Base-by-base conservation (phyloP, 2,113 vertebrate species). In the Agapornis roseicollis region DNA sequence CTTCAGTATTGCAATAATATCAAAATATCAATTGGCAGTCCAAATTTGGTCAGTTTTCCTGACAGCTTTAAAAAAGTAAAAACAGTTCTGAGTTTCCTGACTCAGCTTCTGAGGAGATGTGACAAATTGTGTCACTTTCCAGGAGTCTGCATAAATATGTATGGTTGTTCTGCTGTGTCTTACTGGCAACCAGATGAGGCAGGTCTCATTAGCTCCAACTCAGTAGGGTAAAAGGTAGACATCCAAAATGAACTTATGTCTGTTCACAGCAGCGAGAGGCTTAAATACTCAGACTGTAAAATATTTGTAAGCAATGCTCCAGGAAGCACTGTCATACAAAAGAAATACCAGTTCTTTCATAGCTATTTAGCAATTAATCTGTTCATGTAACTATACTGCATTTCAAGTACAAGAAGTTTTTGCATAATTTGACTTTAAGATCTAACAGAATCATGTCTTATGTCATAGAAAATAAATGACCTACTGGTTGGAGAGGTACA, bases 101-200 rank as follows among this genome's bases (percentile, higher is more conserved):
- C 28, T 49, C 8, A 33, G 23, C 24, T 93, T 88, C 61, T 92
- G 61, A 86, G 49, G 37, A 63, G 42, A 89, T 85, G 42, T 64
- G 68, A 85, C 42, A 90, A 93, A 89, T 29, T 70, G 27, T 77
- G 71, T 47, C 35, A 39, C 33, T 93, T 91, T 97, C 55, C 80
- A 78, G 29, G 33, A 85, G 63, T 17, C 46, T 68, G 42, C 74
- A 83, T 96, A 94, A 88, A 96, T 93, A 94, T 90, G 71, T 64
- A 80, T 55, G 55, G 39, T 29, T 46, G 20, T 80, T 96, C 85
- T 85, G 49, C 53, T n/a, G 77, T 44, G 50, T 71, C 80, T 44
- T 85, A 47, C 61, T 53, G 73, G 65, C 58, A 91, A 5, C 53
- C 71, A 50, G 71, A 72, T 66, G 0, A 42, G 19, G 91, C 77